Base-by-base conservation (phyloP, 2,888 invertebrate genomes). In the Seira musarum region DNA sequence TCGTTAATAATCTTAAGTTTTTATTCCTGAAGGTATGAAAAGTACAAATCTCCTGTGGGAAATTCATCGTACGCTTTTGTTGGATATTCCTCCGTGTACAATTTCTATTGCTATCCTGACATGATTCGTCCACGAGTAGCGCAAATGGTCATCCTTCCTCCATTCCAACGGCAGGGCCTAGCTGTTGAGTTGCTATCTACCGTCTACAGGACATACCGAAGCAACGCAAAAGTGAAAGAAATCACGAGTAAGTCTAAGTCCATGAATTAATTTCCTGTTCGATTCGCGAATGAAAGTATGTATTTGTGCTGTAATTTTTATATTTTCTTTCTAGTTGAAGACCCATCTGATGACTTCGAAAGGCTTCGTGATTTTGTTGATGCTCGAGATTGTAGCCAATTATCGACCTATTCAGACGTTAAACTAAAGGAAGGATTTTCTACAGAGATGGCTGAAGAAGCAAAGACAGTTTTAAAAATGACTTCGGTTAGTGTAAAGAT, bases 101-200 rank as follows among this genome's bases (percentile, higher is more conserved):
- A 95, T 85, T 99, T 97, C 90, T 99, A 96, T 89, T 95, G 96
- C 1, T 98, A 97, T 89, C 98, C 98, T 0, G 91, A 92, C 81
- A 93, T 94, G 88, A 92, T 93, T 71, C 92, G 99, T 35, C 96
- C 98, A 2, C 92, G 99, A 80, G 94, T 99, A 83, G 96, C 97
- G 84, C 98, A 99, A 89, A 94, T 97, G 88, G 91, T 98, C 77
- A 92, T 98, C 61, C 89, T 99, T 84, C 98, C 98, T n/a, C 95
- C 96, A 0, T 97, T 94, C 89, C 95, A 97, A 89, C 92, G 92
- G 75, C 90, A 93, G 64, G 97, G 98, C 0, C 90, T 98, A 60
- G 97, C 98, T 30, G 93, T 94, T 0, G 91, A 93, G 80, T 90
- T 99, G 49, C 88, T 97, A 63, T 89, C 91, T 83, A 89, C 91